These are phyloP conservation scores for Drosophila eugracilis DNA, from an alignment of 1,140 invertebrate genomes.

Conservation along the genomic window DNA sequence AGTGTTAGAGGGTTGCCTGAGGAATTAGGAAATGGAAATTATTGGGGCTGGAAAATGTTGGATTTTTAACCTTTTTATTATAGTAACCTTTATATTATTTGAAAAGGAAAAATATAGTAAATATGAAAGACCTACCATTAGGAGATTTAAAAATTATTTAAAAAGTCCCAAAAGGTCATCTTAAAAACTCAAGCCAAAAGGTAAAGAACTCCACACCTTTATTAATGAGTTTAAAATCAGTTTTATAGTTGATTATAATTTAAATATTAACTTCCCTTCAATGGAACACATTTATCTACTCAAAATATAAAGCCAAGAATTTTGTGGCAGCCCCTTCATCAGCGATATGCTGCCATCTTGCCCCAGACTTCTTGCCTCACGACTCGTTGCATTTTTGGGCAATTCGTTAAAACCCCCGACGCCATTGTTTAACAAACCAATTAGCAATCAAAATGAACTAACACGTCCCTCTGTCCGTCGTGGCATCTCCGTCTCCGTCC, in stretches of 20 bases:
- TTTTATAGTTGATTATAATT: too few relatives aligned
- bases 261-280: too few relatives aligned
- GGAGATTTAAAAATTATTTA: too few relatives aligned
- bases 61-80: too few relatives aligned
- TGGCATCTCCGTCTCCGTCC: neutral
- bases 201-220: too few relatives aligned
- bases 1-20: slow-evolving; percentile 15
- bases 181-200: too few relatives aligned
- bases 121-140: too few relatives aligned
- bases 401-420: slow-evolving; percentile 79
- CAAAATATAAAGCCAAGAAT: neutral
- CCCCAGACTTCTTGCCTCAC: slow-evolving; percentile 3
- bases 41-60: neutral
- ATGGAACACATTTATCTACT: neutral
- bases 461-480: slow-evolving; percentile 53
- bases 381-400: slow-evolving; percentile 74
- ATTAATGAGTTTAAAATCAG: too few relatives aligned
- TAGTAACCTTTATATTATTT: too few relatives aligned
- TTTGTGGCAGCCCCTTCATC: neutral
- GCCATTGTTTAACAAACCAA: slow-evolving; percentile 84
- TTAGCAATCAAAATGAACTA: slow-evolving; percentile 84
- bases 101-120: too few relatives aligned
- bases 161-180: too few relatives aligned
- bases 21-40: neutral
- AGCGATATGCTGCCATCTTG: neutral